Conservation (phyloP, 2,888 invertebrate species). For the Xanthorhoe designata region DNA sequence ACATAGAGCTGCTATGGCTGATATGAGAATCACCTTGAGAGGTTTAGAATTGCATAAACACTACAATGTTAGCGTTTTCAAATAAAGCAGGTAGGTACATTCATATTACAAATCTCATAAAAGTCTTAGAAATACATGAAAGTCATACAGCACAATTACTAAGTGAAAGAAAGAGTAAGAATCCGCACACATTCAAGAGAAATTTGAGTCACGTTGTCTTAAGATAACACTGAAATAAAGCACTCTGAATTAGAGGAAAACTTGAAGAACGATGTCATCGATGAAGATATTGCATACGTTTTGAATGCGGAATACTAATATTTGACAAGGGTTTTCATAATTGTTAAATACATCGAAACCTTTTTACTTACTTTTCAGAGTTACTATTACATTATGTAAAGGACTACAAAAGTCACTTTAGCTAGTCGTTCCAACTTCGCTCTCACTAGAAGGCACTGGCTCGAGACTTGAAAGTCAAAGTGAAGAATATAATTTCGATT, state of each 20-base stretch:
- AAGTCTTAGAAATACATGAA: too few relatives aligned
- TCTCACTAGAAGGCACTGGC: constrained; percentile 7
- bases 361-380: background rate
- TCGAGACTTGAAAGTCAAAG: constrained; percentile 9
- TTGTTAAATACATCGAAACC: background rate
- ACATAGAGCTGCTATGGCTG: constrained; percentile 10
- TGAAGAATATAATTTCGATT: background rate
- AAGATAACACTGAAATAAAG: too few relatives aligned
- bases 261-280: background rate
- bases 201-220: too few relatives aligned
- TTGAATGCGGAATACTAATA: too few relatives aligned
- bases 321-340: background rate
- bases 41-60: constrained; percentile 1
- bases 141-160: too few relatives aligned
- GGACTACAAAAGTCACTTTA: background rate
- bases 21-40: constrained; percentile 9
- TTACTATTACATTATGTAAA: background rate
- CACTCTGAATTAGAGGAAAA: background rate
- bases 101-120: too few relatives aligned
- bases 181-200: too few relatives aligned
- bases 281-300: background rate
- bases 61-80: background rate
- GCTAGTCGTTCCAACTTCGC: constrained; percentile 1
- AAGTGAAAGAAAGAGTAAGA: too few relatives aligned
- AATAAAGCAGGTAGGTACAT: too few relatives aligned